Evolutionary conservation across 2,113 vertebrate species (phyloP).

Genomic region (Onychostruthus taczanowskii): DNA sequence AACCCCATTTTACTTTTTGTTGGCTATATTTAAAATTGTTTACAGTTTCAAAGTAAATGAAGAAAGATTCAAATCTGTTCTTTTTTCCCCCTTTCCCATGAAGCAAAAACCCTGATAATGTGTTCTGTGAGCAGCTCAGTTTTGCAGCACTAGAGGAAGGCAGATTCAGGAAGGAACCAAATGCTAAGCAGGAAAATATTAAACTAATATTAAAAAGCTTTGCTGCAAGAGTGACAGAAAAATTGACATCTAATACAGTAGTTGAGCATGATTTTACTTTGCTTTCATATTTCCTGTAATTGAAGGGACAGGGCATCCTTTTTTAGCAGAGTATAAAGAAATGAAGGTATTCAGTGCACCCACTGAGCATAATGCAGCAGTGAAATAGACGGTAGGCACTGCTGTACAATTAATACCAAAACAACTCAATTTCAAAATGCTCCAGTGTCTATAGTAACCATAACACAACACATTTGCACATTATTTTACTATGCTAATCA

Average conservation of each 20-base stretch:
- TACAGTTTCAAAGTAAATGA: background rate
- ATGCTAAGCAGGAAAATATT: background rate
- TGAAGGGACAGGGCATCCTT: background rate
- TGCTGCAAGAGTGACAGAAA: background rate
- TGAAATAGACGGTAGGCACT: background rate
- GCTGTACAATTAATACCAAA: background rate
- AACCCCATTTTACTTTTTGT: background rate
- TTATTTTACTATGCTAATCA: slow-evolving; percentile 20
- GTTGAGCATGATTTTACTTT: background rate
- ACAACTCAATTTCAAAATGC: background rate
- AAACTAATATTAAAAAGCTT: background rate
- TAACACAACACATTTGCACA: background rate
- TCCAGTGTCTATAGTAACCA: background rate
- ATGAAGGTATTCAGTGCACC: background rate
- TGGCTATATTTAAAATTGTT: background rate
- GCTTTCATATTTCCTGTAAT: background rate
- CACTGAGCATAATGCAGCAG: background rate
- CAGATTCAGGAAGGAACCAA: background rate
- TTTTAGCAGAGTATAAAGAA: background rate
- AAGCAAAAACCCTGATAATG: background rate
- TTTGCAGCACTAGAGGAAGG: background rate
- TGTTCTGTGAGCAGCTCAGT: background rate
- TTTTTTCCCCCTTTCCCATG: background rate
- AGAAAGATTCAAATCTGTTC: background rate
- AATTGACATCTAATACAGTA: background rate